Evolutionary conservation across 2,113 vertebrate species (phyloP), one percentile per base, ranked within the genome.

Genomic region (Terrapene triunguis): DNA sequence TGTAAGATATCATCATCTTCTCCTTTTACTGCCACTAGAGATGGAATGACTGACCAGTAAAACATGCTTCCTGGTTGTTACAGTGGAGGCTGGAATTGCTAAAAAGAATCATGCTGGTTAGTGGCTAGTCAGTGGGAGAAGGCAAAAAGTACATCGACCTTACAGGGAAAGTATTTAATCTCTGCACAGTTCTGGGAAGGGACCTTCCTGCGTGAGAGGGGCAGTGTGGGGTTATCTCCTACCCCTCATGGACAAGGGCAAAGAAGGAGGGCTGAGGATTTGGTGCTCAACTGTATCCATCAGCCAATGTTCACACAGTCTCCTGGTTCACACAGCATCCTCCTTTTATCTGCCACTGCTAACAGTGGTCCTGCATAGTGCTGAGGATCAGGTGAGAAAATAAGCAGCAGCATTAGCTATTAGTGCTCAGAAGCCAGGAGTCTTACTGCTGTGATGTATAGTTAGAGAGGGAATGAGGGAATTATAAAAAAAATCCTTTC

Each of bases 371-470:
- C 83, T 62, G 35, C 51, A 48, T 9, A 84, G 78, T 59, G 85
- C 13, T 85, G 38, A 93, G 35, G 54, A 82, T 27, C 80, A 87
- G 48, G 59, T 92, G 85, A 85, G 69, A 92, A 92, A 92, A 89
- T 53, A 80, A 85, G 87, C 74, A 87, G 88, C 62, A 65, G 62
- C 13, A 54, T 80, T 50, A 87, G 89, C 53, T 48, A 92, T 87
- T 35, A 62, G 80, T n/a, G 96, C 91, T 81, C 85, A 82, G 53
- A 48, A 2, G 10, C 83, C 74, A 95, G 94, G 57, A 83, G 65
- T 95, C 51, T 92, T 84, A 92, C 29, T 93, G 89, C 87, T 89
- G 91, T 94, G 90, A 94, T 79, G 78, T 10, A 4, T 55, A 88
- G 82, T 50, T 81, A 93, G 81, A 89, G 79, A 85, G 17, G 13